These are phyloP conservation scores for Hyles lineata DNA, from an alignment of 2,888 invertebrate genomes.

Conservation along the genomic window DNA sequence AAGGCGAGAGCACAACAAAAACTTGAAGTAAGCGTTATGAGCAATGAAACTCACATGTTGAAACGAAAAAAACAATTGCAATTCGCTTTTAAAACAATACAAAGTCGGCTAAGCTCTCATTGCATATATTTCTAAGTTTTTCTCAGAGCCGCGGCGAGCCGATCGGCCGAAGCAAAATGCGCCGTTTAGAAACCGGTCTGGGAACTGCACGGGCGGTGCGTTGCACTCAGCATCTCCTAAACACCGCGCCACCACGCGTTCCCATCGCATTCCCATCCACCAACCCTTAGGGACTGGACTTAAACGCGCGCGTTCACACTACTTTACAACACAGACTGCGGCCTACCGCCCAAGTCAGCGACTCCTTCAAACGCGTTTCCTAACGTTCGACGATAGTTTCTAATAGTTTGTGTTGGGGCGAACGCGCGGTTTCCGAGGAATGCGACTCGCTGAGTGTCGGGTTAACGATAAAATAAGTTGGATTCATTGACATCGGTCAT, in stretches of 20 bases:
- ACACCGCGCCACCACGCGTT: conserved; percentile 51
- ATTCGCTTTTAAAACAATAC: conserved; percentile 21
- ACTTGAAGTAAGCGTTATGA: conserved; percentile 14
- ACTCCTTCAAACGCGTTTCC: conserved; percentile 50
- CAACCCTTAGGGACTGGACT: conserved; percentile 52
- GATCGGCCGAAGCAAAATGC: conserved; percentile 69
- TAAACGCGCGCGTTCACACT: conserved; percentile 50
- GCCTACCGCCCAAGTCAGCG: conserved; percentile 44
- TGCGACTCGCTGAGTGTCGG: conserved; percentile 47
- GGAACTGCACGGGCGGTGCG: conserved; percentile 61
- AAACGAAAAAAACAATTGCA: conserved; percentile 9
- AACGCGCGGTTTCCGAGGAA: conserved; percentile 52
- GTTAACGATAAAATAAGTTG: conserved; percentile 70
- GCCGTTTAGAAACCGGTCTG: conserved; percentile 80
- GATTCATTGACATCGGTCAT: conserved; percentile 76
- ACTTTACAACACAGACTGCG: conserved; percentile 42
- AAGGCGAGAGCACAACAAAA: conserved; percentile 5
- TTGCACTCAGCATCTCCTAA: conserved; percentile 67
- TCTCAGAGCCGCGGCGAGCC: conserved; percentile 56
- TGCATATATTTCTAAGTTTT: conserved; percentile 76
- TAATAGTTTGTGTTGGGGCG: conserved; percentile 40
- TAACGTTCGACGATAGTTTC: conserved; percentile 52
- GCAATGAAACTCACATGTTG: conserved; percentile 14
- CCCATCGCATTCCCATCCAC: conserved; percentile 45
- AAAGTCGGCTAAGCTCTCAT: conserved; percentile 40